Evolutionary conservation across 2,113 vertebrate genomes (phyloP).

Genomic region (Actenoides hombroni): DNA sequence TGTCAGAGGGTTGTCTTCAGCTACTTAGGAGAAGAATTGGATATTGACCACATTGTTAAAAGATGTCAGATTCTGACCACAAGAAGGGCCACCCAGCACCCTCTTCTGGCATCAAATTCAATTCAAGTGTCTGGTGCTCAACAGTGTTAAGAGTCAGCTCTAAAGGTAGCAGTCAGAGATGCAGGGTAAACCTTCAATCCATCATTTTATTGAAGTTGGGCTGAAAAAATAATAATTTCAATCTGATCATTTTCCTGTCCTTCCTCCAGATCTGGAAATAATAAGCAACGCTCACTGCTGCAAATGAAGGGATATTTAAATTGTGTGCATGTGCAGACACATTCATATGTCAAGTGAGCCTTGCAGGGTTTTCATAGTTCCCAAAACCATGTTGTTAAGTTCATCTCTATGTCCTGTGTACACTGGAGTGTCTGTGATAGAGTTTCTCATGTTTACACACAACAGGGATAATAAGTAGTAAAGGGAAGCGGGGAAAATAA

Average conservation of each 20-base stretch:
- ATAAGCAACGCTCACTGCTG: neutral
- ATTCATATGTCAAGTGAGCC: neutral
- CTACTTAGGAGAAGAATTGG: neutral
- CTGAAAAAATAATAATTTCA: neutral
- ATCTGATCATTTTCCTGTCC: neutral
- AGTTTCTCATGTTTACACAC: neutral
- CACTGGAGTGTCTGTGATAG: neutral
- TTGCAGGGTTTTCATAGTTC: neutral
- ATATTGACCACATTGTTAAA: neutral
- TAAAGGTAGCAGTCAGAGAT: neutral
- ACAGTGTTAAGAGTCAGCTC: neutral
- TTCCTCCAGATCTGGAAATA: neutral
- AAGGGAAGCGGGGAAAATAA: neutral
- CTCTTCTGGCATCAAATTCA: neutral
- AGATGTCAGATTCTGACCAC: neutral
- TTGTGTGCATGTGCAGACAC: neutral
- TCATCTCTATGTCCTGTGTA: neutral
- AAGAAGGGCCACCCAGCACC: neutral
- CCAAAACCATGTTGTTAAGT: neutral
- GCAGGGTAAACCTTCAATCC: neutral
- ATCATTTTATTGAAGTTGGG: rapidly evolving
- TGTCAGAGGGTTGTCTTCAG: neutral
- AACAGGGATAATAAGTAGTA: neutral
- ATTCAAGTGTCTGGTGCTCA: neutral
- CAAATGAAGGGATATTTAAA: neutral